Conservation (phyloP, 2,888 invertebrate genomes). For the Hemithea aestivaria region DNA sequence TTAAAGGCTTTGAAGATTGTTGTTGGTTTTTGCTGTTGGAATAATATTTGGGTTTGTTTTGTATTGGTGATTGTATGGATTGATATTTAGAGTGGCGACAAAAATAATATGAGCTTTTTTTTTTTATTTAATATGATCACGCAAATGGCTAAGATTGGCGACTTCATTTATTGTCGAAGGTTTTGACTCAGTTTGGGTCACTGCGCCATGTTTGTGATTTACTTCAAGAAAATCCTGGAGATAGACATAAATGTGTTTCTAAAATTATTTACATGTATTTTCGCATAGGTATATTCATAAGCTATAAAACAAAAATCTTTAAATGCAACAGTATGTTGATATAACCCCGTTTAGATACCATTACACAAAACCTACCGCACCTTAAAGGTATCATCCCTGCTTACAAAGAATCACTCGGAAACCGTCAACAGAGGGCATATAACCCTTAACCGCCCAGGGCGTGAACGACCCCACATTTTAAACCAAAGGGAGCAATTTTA, state of each 20-base stretch:
- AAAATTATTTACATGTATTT: too few species aligned
- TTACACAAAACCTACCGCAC: slow-evolving; percentile 27
- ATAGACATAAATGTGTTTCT: too few species aligned
- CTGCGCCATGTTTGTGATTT: too few species aligned
- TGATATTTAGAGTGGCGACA: background rate
- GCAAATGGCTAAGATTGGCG: too few species aligned
- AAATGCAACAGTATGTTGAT: too few species aligned
- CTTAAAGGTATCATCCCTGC: slow-evolving; percentile 43
- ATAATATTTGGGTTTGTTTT: slow-evolving; percentile 22
- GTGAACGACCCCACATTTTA: slow-evolving; percentile 57
- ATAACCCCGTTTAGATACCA: slow-evolving; percentile 27
- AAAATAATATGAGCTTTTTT: too few species aligned
- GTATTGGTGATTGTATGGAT: slow-evolving; percentile 17
- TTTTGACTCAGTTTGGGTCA: too few species aligned
- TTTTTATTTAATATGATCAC: too few species aligned
- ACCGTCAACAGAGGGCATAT: slow-evolving; percentile 44
- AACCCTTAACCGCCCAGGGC: slow-evolving; percentile 56
- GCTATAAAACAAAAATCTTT: too few species aligned
- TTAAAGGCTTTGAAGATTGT: slow-evolving; percentile 44
- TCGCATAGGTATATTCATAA: too few species aligned
- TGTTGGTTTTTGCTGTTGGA: slow-evolving; percentile 27
- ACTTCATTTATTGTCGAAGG: too few species aligned
- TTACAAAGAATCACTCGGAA: slow-evolving; percentile 45
- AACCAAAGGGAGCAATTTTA: slow-evolving; percentile 49
- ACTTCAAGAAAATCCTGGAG: too few species aligned